Base-by-base conservation (phyloP, 2,888 invertebrate species). In the Cyclophora albipunctata region DNA sequence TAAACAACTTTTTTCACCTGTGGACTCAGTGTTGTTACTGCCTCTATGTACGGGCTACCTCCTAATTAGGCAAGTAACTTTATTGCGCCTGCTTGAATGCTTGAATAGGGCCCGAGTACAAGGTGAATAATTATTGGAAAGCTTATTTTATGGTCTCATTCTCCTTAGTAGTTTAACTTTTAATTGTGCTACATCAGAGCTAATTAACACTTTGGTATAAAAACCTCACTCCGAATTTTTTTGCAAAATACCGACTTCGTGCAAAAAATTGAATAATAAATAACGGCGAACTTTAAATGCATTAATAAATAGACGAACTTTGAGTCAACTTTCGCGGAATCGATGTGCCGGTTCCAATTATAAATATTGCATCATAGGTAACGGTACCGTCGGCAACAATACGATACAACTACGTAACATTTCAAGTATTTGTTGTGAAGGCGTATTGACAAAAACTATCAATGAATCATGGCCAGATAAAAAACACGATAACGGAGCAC, bases 401-500 rank as follows among this genome's bases (percentile, higher is more conserved):
- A 20, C 20, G 2, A 37, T 5, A 37, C 4, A 37, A 37, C 37
- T 37, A 5, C 37, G 37, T 37, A 5, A 37, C 37, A 37, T 37
- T 37, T 37, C 37, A 37, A 37, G 37, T 37, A 37, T 37, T 37
- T 37, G 37, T 37, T 37, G 5, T 37, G 2, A 37, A 37, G 4
- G 37, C 37, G 37, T 37, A 37, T 37, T 37, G 37, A 37, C 37
- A 63, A 52, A 62, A 71, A 68, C 68, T 64, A 66, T 60, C 50
- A 60, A 55, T 62, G 58, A 59, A 63, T 65, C 64, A 66, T 59
- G 47, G 50, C 50, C 56, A 66, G 66, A 70, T 61, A 68, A 72
- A 68, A 74, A 71, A 60, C 53, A 56, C 61, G 81, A 82, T 82
- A 81, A 78, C 62, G 56, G 49, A 54, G 57, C 64, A 56, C 58